phyloP scores from a whole-genome alignment of 2,797 vertebrate genomes.

The Eulemur albifrons region DNA sequence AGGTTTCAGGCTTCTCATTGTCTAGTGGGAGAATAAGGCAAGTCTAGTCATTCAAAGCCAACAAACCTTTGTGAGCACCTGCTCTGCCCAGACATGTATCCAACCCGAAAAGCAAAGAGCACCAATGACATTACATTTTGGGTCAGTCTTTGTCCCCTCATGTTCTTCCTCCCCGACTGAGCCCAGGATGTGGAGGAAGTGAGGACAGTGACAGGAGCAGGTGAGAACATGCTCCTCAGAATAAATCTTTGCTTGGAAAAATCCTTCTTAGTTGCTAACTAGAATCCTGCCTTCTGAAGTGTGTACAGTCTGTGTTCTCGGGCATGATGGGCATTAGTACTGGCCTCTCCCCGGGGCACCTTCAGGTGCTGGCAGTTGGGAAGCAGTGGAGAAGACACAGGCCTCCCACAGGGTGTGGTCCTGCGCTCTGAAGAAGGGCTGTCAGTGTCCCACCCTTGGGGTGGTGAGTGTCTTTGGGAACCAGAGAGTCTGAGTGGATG shows the following conservation, averaged over 20 bases:
- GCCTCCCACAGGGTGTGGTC: neutral
- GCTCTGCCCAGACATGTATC: neutral
- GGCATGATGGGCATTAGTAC: neutral
- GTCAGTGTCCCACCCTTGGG: neutral
- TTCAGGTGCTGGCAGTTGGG: neutral
- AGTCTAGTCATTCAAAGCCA: neutral
- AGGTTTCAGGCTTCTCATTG: neutral
- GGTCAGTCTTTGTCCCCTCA: neutral
- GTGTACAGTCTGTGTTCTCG: neutral
- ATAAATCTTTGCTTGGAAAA: neutral
- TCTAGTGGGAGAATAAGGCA: neutral
- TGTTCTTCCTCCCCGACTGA: neutral
- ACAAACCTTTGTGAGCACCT: neutral
- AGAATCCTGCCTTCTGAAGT: neutral
- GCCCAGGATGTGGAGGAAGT: neutral
- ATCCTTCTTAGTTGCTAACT: neutral
- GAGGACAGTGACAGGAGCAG: neutral
- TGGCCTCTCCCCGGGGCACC: neutral
- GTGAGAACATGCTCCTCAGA: neutral
- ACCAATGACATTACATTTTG: neutral
- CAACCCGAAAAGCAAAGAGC: neutral
- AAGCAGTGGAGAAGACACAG: neutral
- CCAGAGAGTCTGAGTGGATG: neutral
- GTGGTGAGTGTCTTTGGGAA: neutral
- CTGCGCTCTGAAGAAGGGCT: neutral